phyloP scores from a whole-genome alignment of 2,113 vertebrate species.

The Corvus hawaiiensis region DNA sequence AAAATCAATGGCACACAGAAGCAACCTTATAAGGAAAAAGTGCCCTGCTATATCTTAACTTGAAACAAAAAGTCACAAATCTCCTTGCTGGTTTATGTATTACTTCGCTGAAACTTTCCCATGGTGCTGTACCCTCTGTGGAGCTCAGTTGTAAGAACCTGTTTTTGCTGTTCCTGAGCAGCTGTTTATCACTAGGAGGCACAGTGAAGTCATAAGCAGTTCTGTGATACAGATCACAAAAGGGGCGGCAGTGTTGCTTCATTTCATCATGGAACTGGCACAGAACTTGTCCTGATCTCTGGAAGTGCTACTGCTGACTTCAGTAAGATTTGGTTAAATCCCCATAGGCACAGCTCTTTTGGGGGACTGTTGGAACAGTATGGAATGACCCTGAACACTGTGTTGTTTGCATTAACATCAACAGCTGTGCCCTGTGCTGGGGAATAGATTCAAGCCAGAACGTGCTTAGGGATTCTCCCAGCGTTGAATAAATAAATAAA shows the following conservation, averaged over 20 bases:
- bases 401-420: neutral
- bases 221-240: neutral
- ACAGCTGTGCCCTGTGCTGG: neutral
- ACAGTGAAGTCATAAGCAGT: neutral
- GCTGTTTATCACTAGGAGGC: neutral
- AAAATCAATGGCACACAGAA: slow-evolving; percentile 32
- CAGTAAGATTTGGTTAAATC: rapidly evolving
- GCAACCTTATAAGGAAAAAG: slow-evolving; percentile 30
- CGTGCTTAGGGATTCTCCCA: neutral
- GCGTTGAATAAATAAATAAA: neutral
- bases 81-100: neutral
- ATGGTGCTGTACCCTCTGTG: neutral
- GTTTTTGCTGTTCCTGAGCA: neutral
- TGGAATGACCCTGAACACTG: neutral
- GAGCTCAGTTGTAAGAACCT: neutral
- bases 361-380: neutral
- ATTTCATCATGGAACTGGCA: neutral
- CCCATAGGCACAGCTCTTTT: rapidly evolving
- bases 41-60: neutral
- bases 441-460: neutral
- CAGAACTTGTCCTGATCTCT: neutral
- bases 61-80: slow-evolving; percentile 8
- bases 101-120: neutral
- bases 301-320: neutral
- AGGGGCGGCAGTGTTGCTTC: neutral